These are phyloP conservation scores for Macrophya annulata DNA, from an alignment of 2,888 invertebrate genomes.

Conservation along the genomic window DNA sequence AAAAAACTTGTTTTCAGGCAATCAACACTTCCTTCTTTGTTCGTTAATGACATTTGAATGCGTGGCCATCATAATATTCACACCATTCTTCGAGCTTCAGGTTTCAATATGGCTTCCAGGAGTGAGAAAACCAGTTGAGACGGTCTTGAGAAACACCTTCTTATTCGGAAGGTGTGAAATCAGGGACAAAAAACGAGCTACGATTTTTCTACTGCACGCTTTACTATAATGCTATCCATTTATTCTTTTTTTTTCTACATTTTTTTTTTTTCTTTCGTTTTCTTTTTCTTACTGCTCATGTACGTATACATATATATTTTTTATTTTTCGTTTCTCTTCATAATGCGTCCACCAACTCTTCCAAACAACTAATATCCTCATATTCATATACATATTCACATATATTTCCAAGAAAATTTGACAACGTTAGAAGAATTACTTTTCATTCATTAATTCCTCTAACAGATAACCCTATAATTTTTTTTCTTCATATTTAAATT, in stretches of 20 bases:
- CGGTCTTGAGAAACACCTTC: constrained; percentile 63
- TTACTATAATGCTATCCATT: constrained; percentile 16
- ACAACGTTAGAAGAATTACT: not conserved
- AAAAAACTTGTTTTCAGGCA: constrained; percentile 75
- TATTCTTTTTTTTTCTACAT: constrained; percentile 6
- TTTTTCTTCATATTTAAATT: not conserved
- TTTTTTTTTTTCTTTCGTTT: not conserved
- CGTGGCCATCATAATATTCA: constrained; percentile 79
- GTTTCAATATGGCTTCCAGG: constrained; percentile 73
- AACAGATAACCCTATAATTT: not conserved
- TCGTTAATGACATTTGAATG: constrained; percentile 75
- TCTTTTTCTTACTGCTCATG: not conserved
- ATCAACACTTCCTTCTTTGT: constrained; percentile 77
- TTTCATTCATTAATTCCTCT: constrained; percentile 10
- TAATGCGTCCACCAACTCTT: constrained; percentile 9
- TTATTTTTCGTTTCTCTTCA: not conserved
- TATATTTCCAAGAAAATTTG: not conserved
- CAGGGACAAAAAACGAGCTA: constrained; percentile 56
- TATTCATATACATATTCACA: not conserved
- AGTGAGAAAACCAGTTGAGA: constrained; percentile 63
- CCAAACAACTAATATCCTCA: not conserved
- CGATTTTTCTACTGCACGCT: constrained; percentile 30
- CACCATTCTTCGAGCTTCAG: constrained; percentile 73
- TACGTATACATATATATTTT: not conserved
- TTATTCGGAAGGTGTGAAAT: constrained; percentile 67